These are phyloP conservation scores for Fregata magnificens DNA, from an alignment of 2,113 vertebrate genomes.

Conservation along the genomic window DNA sequence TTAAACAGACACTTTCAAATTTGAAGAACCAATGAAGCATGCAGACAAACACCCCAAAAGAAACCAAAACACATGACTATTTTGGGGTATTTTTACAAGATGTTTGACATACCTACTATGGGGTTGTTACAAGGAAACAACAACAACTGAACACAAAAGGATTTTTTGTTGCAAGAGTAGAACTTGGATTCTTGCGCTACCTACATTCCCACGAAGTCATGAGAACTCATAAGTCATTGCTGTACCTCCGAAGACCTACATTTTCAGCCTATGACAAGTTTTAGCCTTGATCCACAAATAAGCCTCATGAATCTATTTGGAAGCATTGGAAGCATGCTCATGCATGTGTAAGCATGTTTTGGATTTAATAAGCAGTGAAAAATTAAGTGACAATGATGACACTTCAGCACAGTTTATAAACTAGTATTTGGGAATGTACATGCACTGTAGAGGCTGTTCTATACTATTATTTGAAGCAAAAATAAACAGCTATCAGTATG, in stretches of 20 bases:
- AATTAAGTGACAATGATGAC: not conserved
- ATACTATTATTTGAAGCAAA: not conserved
- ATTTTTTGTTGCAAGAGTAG: not conserved
- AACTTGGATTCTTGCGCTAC: not conserved
- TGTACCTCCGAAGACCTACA: not conserved
- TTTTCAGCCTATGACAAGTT: not conserved
- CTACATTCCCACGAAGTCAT: not conserved
- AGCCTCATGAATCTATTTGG: not conserved
- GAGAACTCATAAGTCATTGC: not conserved
- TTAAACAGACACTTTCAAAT: not conserved
- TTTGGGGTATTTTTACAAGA: not conserved
- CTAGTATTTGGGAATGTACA: not conserved
- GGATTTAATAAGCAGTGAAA: not conserved
- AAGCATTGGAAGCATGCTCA: not conserved
- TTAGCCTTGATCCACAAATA: not conserved
- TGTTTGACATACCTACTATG: not conserved
- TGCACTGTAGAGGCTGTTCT: not conserved
- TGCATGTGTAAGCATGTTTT: not conserved
- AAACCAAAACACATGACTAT: not conserved
- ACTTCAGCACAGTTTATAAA: not conserved
- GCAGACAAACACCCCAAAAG: not conserved
- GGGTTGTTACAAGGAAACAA: slow-evolving; percentile 4
- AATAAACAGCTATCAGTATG: not conserved
- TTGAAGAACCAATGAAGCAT: not conserved
- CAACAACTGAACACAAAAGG: not conserved